These are phyloP conservation scores for Ceyx cyanopectus DNA, from an alignment of 2,113 vertebrate species.

Conservation along the genomic window DNA sequence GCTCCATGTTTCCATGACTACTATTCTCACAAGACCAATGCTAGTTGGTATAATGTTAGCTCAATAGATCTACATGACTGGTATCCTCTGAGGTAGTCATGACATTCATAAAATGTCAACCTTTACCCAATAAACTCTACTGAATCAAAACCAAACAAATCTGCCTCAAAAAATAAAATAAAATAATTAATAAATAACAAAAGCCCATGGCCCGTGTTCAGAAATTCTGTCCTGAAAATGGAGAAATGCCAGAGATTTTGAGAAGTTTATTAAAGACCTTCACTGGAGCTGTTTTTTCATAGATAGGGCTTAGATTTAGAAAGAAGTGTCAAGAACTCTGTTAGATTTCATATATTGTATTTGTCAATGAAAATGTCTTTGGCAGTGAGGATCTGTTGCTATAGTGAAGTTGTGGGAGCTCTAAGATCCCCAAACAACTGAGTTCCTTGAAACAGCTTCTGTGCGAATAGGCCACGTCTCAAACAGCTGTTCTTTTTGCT, in stretches of 20 bases:
- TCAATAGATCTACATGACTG: not conserved
- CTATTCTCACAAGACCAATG: not conserved
- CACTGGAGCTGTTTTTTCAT: not conserved
- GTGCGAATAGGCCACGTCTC: not conserved
- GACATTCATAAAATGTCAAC: conserved; percentile 26
- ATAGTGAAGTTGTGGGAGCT: not conserved
- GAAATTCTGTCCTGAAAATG: not conserved
- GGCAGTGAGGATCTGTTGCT: not conserved
- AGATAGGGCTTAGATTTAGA: not conserved
- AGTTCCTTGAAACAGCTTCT: not conserved
- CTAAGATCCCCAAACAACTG: not conserved
- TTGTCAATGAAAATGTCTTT: not conserved
- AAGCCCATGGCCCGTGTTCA: not conserved
- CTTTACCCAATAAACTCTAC: not conserved
- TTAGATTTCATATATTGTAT: not conserved
- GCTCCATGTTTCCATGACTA: not conserved
- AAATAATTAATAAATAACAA: not conserved
- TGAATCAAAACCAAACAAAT: not conserved
- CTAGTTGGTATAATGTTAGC: not conserved
- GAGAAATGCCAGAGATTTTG: not conserved
- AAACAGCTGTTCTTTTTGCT: not conserved
- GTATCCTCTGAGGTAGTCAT: not conserved
- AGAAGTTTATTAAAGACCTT: not conserved
- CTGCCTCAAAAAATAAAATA: not conserved
- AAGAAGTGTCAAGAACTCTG: not conserved